Evolutionary conservation across 1,140 invertebrate genomes (phyloP).

Genomic region (Aphelinus atriplicis): DNA sequence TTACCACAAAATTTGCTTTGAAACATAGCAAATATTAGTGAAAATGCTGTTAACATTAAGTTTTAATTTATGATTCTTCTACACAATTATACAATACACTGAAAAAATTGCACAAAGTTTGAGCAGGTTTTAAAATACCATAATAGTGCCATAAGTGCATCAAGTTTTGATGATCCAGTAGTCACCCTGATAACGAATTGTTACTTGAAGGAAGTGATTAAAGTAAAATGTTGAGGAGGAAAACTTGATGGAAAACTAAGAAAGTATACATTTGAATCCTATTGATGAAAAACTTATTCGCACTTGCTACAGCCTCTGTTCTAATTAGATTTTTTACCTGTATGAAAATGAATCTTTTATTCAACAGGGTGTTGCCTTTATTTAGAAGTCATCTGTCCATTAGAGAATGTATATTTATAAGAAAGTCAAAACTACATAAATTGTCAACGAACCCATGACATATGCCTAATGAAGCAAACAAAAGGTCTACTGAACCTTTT

Average conservation of each 20-base stretch:
- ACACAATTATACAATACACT: slow-evolving; percentile 13
- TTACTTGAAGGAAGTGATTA: background rate
- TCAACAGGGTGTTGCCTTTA: slow-evolving; percentile 33
- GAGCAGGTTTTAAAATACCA: slow-evolving; percentile 35
- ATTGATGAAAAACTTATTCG: slow-evolving; percentile 5
- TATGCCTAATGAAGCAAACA: slow-evolving; percentile 40
- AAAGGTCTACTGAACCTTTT: slow-evolving; percentile 45
- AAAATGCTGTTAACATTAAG: slow-evolving; percentile 22
- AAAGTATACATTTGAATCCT: slow-evolving; percentile 7
- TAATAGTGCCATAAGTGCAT: slow-evolving; percentile 41
- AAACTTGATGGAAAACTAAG: slow-evolving; percentile 33
- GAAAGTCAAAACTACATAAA: slow-evolving; percentile 25
- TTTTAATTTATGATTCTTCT: slow-evolving; percentile 10
- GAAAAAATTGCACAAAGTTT: slow-evolving; percentile 34
- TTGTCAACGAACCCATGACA: slow-evolving; percentile 42
- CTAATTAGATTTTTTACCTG: slow-evolving; percentile 28
- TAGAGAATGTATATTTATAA: slow-evolving; percentile 32
- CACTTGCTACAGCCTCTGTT: slow-evolving; percentile 10
- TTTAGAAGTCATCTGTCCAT: slow-evolving; percentile 32
- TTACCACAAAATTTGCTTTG: slow-evolving; percentile 14
- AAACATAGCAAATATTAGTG: background rate
- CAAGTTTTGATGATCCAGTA: too few species aligned
- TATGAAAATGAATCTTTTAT: slow-evolving; percentile 25
- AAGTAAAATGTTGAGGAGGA: slow-evolving; percentile 15
- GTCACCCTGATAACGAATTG: too few species aligned